Conservation (phyloP, 2,888 invertebrate genomes). For the Lasiommata megera region DNA sequence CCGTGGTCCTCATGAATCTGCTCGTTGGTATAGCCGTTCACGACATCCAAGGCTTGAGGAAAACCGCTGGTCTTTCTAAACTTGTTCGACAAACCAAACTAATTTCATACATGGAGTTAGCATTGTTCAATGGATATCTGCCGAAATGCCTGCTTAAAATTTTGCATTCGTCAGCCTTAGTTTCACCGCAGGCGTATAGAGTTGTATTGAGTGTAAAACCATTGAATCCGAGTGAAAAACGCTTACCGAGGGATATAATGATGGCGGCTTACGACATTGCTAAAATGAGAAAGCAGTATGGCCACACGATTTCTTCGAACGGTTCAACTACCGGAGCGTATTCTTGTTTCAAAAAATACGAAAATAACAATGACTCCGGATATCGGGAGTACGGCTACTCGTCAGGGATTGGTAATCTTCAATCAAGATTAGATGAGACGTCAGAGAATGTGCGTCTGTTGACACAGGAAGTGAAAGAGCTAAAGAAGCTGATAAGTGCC, state of each 20-base stretch:
- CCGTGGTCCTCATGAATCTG: conserved; percentile 92
- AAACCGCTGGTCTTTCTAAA: conserved; percentile 92
- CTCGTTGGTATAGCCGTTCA: conserved; percentile 93
- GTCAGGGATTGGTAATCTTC: conserved; percentile 80
- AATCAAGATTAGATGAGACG: conserved; percentile 85
- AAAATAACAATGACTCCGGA: conserved; percentile 80
- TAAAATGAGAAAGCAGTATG: conserved; percentile 86
- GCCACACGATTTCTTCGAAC: conserved; percentile 85
- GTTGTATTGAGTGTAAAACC: conserved; percentile 92
- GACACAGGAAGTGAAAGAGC: conserved; percentile 85
- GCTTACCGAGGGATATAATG: conserved; percentile 89
- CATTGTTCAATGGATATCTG: conserved; percentile 89
- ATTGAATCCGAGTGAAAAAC: conserved; percentile 90
- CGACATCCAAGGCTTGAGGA: conserved; percentile 92
- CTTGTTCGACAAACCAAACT: conserved; percentile 91
- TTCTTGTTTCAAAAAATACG: conserved; percentile 84
- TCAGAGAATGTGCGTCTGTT: conserved; percentile 85
- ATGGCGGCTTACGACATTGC: conserved; percentile 91
- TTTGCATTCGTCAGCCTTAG: conserved; percentile 88
- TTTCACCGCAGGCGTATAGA: conserved; percentile 90
- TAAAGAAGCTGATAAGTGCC: conserved; percentile 80
- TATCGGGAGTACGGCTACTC: conserved; percentile 80
- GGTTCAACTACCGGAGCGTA: conserved; percentile 83
- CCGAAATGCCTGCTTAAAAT: conserved; percentile 88
- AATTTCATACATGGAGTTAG: conserved; percentile 92